Evolutionary conservation across 2,888 invertebrate species (phyloP).

Genomic region (Salpingus planirostris): DNA sequence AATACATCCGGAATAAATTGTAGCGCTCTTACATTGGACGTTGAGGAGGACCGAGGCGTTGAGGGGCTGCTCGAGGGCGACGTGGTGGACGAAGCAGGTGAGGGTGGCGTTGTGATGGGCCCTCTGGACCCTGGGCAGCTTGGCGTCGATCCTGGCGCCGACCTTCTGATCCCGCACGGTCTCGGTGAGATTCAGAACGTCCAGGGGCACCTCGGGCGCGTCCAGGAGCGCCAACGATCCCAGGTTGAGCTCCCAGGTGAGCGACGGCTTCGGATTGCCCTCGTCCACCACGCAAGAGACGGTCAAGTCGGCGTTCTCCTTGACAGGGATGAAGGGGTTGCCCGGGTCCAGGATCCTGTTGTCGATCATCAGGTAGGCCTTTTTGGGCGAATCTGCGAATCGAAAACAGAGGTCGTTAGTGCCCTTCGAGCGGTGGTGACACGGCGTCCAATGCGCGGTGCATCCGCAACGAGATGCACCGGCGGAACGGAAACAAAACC

Average conservation of each 20-base stretch:
- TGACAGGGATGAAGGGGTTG: conserved; percentile 79
- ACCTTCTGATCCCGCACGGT: conserved; percentile 34
- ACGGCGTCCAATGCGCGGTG: no score
- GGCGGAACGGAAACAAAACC: no score
- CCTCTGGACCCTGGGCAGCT: conserved; percentile 65
- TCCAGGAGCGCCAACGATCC: conserved; percentile 51
- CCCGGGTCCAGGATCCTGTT: conserved; percentile 76
- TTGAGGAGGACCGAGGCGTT: conserved; percentile 54
- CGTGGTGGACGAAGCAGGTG: conserved; percentile 70
- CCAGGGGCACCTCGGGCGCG: conserved; percentile 48
- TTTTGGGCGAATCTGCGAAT: conserved; percentile 70
- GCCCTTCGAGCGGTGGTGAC: no score
- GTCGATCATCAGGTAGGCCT: conserved; percentile 80
- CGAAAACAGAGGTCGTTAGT: conserved; percentile 9
- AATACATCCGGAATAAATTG: no score
- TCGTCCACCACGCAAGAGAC: conserved; percentile 83
- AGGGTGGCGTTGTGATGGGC: conserved; percentile 83
- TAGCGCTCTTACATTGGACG: conserved; percentile 62
- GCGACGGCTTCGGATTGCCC: conserved; percentile 59
- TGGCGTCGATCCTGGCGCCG: conserved; percentile 54
- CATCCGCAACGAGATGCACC: no score
- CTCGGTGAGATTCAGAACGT: conserved; percentile 44
- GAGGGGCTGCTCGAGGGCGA: conserved; percentile 47
- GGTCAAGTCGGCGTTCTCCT: conserved; percentile 74
- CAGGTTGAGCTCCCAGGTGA: conserved; percentile 57